Base-by-base conservation (phyloP, 1,140 invertebrate genomes). In the Lineus longissimus region DNA sequence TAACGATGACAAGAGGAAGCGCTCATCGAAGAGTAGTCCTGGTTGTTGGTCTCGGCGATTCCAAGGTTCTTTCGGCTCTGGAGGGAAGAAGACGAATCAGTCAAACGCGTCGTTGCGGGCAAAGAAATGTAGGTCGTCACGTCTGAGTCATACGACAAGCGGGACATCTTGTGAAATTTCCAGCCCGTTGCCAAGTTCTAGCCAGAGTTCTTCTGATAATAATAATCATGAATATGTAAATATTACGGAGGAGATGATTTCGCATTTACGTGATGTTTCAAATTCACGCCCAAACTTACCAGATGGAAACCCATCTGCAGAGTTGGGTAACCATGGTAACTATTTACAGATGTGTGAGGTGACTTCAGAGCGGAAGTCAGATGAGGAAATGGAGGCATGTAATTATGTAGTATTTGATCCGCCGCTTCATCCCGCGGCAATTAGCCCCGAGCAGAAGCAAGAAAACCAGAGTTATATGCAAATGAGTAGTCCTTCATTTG, bases 211-310 rank as follows among this genome's bases (percentile, higher is more conserved):
- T 4, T 51, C 19, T n/a, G 19, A 19, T 19, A 51, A 51, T 51
- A 51, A 51, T n/a, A 51, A 51, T 51, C 47, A 51, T 27, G 47
- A 51, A 19, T 51, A 51, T n/a, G 47, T 51, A 6, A 51, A 51
- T 27, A 51, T 51, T 6, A 51, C 47, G 4, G 47, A 51, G n/a
- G 47, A 51, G 9, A 51, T 51, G 47, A 23, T 51, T 6, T 23
- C n/a, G 6, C 47, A 51, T 23, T 23, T 51, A 27, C 47, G 47
- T 6, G 47, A 27, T 23, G n/a, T 51, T 51, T 23, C n/a, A 6
- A 51, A 23, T n/a, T 19, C 47, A 23, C n/a, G 47, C 25, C 47
- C 6, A n/a, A 4, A 23, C 6, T 23, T 19, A 51, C n/a, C 6
- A 23, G 6, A 51, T 4, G 9, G 25, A 7, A 7, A 9, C n/a